phyloP scores from a whole-genome alignment of 2,797 vertebrate genomes.

The Peromyscus aztecus region DNA sequence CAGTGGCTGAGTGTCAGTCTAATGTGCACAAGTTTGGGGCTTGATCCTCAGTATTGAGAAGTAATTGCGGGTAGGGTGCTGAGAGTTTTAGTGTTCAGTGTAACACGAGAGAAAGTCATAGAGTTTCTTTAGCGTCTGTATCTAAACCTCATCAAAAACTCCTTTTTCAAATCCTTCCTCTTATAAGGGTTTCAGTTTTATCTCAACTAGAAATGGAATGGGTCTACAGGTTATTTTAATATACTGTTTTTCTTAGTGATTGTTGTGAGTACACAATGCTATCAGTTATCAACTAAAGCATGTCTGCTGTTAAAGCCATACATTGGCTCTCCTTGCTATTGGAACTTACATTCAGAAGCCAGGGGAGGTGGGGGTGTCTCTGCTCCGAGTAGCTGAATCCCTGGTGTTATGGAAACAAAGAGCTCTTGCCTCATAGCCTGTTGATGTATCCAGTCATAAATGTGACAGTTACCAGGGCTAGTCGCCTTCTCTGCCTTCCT shows the following conservation, averaged over 20 bases:
- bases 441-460: conserved; percentile 78
- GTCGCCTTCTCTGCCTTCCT: conserved; percentile 77
- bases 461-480: conserved; percentile 78
- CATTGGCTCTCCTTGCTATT: not conserved
- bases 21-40: not conserved
- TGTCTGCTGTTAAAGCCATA: conserved; percentile 34
- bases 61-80: too few relatives aligned
- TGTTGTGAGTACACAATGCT: not conserved
- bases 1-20: not conserved
- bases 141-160: not conserved
- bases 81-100: not conserved
- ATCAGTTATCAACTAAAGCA: conserved; percentile 20
- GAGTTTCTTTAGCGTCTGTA: not conserved
- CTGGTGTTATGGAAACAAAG: conserved; percentile 76
- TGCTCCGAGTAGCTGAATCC: conserved; percentile 24
- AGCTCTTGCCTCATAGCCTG: conserved; percentile 74
- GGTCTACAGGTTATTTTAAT: not conserved
- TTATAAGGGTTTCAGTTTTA: not conserved
- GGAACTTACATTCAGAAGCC: conserved; percentile 16
- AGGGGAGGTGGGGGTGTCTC: conserved; percentile 10
- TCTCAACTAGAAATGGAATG: not conserved
- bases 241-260: not conserved
- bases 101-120: not conserved
- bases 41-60: not conserved
- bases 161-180: conserved; percentile 19